These are phyloP conservation scores for Sebastolobus altivelis DNA, from an alignment of 2,797 vertebrate genomes.

Conservation along the genomic window DNA sequence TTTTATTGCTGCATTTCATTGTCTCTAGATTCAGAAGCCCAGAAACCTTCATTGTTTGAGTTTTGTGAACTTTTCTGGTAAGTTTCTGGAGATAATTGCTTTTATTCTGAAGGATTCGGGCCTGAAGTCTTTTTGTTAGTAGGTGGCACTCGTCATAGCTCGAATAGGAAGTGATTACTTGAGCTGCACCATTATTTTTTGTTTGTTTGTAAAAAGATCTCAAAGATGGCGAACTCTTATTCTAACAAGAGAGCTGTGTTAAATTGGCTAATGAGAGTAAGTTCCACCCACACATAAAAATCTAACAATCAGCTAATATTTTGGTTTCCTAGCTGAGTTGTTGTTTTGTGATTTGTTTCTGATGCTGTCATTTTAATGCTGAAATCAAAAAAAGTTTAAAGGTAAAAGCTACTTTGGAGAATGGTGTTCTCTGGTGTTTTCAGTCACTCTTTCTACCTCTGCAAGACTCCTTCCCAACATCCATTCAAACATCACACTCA, in stretches of 20 bases:
- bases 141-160: background rate
- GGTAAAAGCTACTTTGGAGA: background rate
- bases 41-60: background rate
- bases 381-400: background rate
- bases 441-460: background rate
- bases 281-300: background rate
- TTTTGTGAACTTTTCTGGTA: background rate
- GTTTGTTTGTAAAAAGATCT: background rate
- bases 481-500: background rate
- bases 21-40: background rate
- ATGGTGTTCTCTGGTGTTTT: background rate
- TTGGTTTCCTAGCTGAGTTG: background rate
- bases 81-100: background rate
- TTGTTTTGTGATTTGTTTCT: slow-evolving; percentile 1
- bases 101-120: background rate
- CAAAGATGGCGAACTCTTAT: background rate
- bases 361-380: background rate
- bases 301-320: background rate
- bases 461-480: background rate
- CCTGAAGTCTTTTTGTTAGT: background rate
- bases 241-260: background rate
- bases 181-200: background rate
- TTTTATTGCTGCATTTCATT: background rate
- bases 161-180: background rate
- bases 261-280: background rate